A percentile compares a stretch with the other conserved stretches of the same genome.
phyloP scores from a whole-genome alignment of 2,113 vertebrate genomes.

The Cyprinodon tularosa region DNA sequence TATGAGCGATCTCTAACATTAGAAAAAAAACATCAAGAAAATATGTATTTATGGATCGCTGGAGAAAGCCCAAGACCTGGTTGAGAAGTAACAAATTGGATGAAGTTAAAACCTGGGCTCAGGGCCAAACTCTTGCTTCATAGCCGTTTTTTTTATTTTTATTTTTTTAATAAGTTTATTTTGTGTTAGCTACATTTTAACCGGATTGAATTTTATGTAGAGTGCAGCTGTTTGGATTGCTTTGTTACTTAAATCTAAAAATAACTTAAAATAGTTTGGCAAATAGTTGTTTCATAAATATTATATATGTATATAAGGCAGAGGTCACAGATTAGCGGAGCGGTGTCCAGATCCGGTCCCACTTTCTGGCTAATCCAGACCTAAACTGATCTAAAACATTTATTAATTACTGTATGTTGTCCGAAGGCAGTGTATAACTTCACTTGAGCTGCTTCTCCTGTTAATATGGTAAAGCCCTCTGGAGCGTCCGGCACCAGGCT shows the following conservation, averaged over 20 bases:
- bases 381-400: too few species aligned
- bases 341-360: too few species aligned
- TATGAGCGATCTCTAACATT: slow-evolving; percentile 38
- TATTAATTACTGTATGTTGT: too few species aligned
- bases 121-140: slow-evolving; percentile 49
- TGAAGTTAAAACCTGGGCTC: slow-evolving; percentile 54
- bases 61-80: slow-evolving; percentile 56
- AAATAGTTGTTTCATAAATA: not conserved
- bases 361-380: too few species aligned
- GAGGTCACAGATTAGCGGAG: too few species aligned
- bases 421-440: too few species aligned
- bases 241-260: slow-evolving; percentile 18
- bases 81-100: slow-evolving; percentile 64
- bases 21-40: slow-evolving; percentile 37
- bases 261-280: slow-evolving; percentile 24
- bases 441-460: too few species aligned
- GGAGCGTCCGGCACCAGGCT: too few species aligned
- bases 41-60: slow-evolving; percentile 56
- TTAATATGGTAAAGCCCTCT: too few species aligned
- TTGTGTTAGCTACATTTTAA: slow-evolving; percentile 40
- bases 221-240: slow-evolving; percentile 24
- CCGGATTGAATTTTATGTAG: slow-evolving; percentile 32
- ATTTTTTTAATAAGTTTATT: slow-evolving; percentile 44
- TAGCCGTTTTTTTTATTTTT: not conserved
- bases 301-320: too few species aligned